phyloP scores from a whole-genome alignment of 2,888 invertebrate genomes.

The Lapara coniferarum region DNA sequence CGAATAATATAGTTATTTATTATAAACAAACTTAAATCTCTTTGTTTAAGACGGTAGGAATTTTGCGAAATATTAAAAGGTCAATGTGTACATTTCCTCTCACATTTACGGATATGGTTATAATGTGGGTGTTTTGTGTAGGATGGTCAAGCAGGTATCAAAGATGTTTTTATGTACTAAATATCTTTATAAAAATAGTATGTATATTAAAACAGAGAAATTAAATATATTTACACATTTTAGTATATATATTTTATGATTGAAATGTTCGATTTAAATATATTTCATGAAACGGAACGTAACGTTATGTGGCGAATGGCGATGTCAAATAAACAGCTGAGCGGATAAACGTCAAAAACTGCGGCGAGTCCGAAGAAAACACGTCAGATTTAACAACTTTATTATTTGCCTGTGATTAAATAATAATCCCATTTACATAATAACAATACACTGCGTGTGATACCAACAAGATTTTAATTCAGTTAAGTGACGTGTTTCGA shows the following conservation, averaged over 20 bases:
- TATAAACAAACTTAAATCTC: background rate
- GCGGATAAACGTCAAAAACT: constrained; percentile 46
- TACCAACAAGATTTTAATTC: constrained; percentile 30
- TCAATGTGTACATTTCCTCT: constrained; percentile 44
- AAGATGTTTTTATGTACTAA: constrained; percentile 11
- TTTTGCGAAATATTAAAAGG: constrained; percentile 37
- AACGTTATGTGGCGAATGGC: constrained; percentile 41
- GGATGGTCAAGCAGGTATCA: constrained; percentile 35
- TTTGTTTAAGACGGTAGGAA: background rate
- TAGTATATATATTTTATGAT: background rate
- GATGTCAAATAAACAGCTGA: constrained; percentile 50
- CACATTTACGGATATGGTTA: constrained; percentile 38
- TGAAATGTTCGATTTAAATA: background rate
- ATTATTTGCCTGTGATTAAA: constrained; percentile 36
- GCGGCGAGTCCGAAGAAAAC: constrained; percentile 62
- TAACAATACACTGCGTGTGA: constrained; percentile 27
- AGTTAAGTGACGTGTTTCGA: constrained; percentile 36
- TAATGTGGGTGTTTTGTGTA: constrained; percentile 44
- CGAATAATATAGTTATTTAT: background rate
- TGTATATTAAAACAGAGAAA: background rate
- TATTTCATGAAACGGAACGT: constrained; percentile 55
- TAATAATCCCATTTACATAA: constrained; percentile 33
- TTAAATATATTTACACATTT: background rate
- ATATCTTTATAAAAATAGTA: background rate
- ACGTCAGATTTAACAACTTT: constrained; percentile 67